These are phyloP conservation scores for Tetramorium bicarinatum DNA, from an alignment of 2,888 invertebrate species.

Conservation along the genomic window DNA sequence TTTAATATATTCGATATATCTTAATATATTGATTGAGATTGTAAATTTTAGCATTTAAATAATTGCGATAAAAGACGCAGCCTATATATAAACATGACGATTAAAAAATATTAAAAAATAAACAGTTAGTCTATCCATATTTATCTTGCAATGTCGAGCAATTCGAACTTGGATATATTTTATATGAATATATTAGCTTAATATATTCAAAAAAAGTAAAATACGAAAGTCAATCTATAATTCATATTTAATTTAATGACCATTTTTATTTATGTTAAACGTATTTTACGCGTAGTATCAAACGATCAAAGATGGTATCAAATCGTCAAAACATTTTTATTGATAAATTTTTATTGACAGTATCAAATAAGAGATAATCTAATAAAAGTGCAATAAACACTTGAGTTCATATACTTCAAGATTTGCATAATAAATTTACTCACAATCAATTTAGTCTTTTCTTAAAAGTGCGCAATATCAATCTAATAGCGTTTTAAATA, in stretches of 20 bases:
- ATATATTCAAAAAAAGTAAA: not conserved
- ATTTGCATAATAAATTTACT: conserved; percentile 34
- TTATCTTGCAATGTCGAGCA: not conserved
- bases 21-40: not conserved
- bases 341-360: not conserved
- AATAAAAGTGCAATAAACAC: conserved; percentile 49
- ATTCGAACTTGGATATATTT: not conserved
- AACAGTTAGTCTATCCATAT: not conserved
- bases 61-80: not conserved
- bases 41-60: not conserved
- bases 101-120: not conserved
- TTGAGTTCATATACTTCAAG: conserved; percentile 29
- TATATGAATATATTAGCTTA: not conserved
- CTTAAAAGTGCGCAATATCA: conserved; percentile 23
- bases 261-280: not conserved
- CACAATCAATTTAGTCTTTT: conserved; percentile 33
- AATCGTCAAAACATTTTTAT: not conserved
- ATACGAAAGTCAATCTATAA: not conserved
- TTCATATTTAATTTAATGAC: not conserved
- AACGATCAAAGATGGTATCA: not conserved
- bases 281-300: not conserved
- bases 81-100: too few species aligned
- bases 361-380: conserved; percentile 29
- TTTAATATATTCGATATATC: not conserved
- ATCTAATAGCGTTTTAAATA: not conserved